Evolutionary conservation across 2,888 invertebrate species (phyloP).

Genomic region (Camponotus fellah): DNA sequence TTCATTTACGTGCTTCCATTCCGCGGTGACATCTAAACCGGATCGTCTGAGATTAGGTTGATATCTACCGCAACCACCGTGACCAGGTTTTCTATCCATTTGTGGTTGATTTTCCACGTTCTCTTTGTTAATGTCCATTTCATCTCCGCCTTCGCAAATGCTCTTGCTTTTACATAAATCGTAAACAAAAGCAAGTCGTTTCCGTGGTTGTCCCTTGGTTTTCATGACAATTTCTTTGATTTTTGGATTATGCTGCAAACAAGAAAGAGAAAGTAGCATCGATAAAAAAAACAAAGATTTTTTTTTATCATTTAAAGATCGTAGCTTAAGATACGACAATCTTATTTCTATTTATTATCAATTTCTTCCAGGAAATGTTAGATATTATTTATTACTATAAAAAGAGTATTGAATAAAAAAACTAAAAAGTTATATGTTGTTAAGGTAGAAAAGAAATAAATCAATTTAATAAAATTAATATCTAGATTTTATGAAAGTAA

Average conservation of each 20-base stretch:
- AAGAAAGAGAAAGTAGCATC: conserved; percentile 39
- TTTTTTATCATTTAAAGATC: neutral
- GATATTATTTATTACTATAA: too few relatives aligned
- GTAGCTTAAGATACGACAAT: neutral
- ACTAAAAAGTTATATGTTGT: neutral
- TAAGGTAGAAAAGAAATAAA: conserved; percentile 8
- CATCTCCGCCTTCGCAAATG: conserved; percentile 99
- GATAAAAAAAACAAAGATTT: neutral
- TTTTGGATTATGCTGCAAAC: conserved; percentile 93
- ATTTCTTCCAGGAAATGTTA: neutral
- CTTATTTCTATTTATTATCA: neutral
- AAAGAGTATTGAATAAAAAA: neutral
- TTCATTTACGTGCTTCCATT: conserved; percentile 99
- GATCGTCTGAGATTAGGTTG: conserved; percentile 96
- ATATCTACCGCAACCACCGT: conserved; percentile 99
- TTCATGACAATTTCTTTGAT: conserved; percentile 98
- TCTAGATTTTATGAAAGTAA: neutral
- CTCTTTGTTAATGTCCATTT: conserved; percentile 96
- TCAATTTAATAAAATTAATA: conserved; percentile 13
- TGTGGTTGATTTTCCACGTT: conserved; percentile 87
- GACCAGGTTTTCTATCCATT: conserved; percentile 89
- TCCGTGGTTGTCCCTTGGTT: conserved; percentile 98
- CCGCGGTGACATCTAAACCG: conserved; percentile 97
- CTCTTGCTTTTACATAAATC: conserved; percentile 99
- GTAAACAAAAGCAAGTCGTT: conserved; percentile 97